These are phyloP conservation scores for Leptogaster cylindrica DNA, from an alignment of 2,888 invertebrate species.

Conservation along the genomic window DNA sequence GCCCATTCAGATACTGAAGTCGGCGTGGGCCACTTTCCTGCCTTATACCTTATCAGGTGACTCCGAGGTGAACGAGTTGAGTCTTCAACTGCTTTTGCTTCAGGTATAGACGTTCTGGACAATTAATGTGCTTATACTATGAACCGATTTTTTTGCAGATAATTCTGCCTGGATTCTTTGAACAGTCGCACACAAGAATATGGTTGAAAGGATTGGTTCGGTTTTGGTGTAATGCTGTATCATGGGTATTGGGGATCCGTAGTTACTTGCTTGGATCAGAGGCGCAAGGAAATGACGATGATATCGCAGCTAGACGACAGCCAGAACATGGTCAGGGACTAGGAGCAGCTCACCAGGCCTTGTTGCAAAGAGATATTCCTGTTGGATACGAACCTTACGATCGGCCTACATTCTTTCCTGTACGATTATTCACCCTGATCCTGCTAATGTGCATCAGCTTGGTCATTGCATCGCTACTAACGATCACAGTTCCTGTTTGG, in stretches of 20 bases:
- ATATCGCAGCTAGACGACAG: constrained; percentile 55
- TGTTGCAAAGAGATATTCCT: constrained; percentile 84
- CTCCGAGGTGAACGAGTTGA: constrained; percentile 90
- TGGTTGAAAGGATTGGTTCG: constrained; percentile 92
- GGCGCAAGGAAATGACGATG: constrained; percentile 55
- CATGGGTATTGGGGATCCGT: constrained; percentile 83
- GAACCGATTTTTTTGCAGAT: constrained; percentile 65
- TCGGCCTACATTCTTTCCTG: constrained; percentile 81
- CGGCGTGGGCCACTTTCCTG: constrained; percentile 82
- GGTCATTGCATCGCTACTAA: constrained; percentile 81
- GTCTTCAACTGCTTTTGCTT: constrained; percentile 86
- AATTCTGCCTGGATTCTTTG: constrained; percentile 92
- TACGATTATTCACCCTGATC: constrained; percentile 73
- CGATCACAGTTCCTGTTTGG: constrained; percentile 86
- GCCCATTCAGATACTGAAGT: constrained; percentile 85
- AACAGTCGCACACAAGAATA: constrained; percentile 93
- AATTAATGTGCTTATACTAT: not conserved
- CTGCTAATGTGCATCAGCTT: constrained; percentile 83
- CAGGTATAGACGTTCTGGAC: constrained; percentile 67
- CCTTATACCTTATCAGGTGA: constrained; percentile 93
- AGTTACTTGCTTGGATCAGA: constrained; percentile 87
- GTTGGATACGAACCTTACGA: constrained; percentile 89
- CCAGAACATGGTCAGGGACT: constrained; percentile 62
- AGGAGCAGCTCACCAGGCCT: constrained; percentile 87
- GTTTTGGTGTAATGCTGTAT: constrained; percentile 84